Conservation (phyloP, 2,797 vertebrate genomes). For the Echeneis naucrates region DNA sequence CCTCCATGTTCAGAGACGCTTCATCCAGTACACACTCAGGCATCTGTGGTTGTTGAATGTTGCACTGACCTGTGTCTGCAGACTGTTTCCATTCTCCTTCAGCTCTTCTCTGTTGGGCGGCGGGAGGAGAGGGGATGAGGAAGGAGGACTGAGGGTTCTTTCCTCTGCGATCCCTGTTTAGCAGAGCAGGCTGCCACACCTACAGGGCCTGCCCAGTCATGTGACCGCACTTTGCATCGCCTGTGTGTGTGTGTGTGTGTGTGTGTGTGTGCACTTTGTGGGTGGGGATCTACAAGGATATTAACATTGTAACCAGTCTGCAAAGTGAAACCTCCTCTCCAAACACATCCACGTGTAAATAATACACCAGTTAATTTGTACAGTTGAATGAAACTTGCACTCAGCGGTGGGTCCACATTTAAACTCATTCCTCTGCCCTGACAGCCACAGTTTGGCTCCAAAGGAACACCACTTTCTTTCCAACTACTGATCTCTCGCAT, state of each 20-base stretch:
- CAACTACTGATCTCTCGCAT: neutral
- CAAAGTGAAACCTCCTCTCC: neutral
- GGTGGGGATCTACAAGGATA: slow-evolving; percentile 10
- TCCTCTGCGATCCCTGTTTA: slow-evolving; percentile 75
- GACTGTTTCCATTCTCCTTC: slow-evolving; percentile 49
- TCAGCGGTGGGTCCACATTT: neutral
- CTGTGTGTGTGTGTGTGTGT: slow-evolving; percentile 49
- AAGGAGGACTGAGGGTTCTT: slow-evolving; percentile 13
- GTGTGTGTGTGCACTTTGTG: slow-evolving; percentile 26
- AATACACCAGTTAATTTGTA: slow-evolving; percentile 2
- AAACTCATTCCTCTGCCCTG: no score
- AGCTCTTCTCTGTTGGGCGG: slow-evolving; percentile 6
- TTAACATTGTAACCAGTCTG: slow-evolving; percentile 11
- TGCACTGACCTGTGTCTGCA: slow-evolving; percentile 55
- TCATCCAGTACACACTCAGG: neutral
- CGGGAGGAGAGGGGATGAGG: slow-evolving; percentile 20
- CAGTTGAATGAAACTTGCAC: neutral
- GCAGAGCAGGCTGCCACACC: slow-evolving; percentile 59
- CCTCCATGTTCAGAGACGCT: slow-evolving; percentile 1
- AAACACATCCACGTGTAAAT: slow-evolving; percentile 14
- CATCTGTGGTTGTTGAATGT: neutral
- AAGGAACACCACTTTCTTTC: slow-evolving; percentile 13
- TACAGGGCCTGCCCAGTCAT: slow-evolving; percentile 75
- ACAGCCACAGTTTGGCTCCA: neutral
- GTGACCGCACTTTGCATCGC: slow-evolving; percentile 75